phyloP scores from a whole-genome alignment of 35 echinoderm and acorn worm genomes.

The Strongylocentrotus purpuratus region DNA sequence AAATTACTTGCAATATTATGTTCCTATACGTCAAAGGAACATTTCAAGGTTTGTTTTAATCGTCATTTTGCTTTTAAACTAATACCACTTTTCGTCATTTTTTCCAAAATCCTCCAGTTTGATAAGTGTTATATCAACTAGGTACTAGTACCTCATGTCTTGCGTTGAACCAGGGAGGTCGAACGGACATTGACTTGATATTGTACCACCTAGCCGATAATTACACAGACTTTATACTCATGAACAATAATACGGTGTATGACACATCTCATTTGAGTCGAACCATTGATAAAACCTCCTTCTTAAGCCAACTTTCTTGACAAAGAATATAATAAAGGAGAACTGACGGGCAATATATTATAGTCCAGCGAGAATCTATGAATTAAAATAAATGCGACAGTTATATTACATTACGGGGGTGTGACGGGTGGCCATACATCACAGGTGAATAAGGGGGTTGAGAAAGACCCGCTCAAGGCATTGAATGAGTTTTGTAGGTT shows the following conservation, averaged over 20 bases:
- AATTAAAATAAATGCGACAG: background rate
- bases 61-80: background rate
- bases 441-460: background rate
- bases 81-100: too few relatives aligned
- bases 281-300: background rate
- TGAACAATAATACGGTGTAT: background rate
- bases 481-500: background rate
- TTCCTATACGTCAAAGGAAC: too few relatives aligned
- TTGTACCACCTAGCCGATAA: background rate
- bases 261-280: background rate
- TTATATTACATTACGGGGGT: background rate
- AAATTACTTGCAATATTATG: too few relatives aligned
- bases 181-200: background rate
- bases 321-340: background rate
- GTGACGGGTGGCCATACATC: background rate
- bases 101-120: too few relatives aligned
- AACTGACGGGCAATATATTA: constrained; percentile 25
- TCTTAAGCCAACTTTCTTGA: background rate
- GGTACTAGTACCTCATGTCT: too few relatives aligned
- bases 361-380: background rate
- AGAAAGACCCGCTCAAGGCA: background rate
- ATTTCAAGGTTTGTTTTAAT: too few relatives aligned
- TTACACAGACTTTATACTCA: background rate
- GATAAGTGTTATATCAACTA: too few relatives aligned
- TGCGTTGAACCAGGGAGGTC: too few relatives aligned